These are phyloP conservation scores for Eulemur rufifrons DNA, from an alignment of 2,113 vertebrate genomes.

Conservation along the genomic window DNA sequence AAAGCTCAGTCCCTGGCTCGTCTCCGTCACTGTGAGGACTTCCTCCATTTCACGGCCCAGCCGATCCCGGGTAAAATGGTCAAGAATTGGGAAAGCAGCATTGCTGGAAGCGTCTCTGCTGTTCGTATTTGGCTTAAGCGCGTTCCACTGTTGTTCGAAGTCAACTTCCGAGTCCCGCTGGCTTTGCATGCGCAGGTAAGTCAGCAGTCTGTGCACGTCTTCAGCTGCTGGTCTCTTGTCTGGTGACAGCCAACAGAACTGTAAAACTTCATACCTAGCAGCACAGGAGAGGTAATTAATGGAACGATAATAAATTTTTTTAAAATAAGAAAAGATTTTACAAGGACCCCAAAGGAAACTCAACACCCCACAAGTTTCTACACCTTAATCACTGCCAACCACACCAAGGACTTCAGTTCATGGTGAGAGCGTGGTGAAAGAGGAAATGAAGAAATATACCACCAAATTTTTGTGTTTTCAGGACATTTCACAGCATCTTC, in stretches of 20 bases:
- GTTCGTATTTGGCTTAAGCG: constrained; percentile 91
- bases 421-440: not conserved
- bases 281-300: not conserved
- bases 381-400: not conserved
- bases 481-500: not conserved
- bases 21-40: constrained; percentile 96
- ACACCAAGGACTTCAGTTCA: not conserved
- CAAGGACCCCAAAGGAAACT: not conserved
- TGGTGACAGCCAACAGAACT: constrained; percentile 95
- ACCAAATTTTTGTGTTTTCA: not conserved
- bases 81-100: constrained; percentile 96
- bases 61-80: constrained; percentile 91
- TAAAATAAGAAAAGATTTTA: constrained; percentile 6
- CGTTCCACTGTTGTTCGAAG: constrained; percentile 96
- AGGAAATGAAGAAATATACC: not conserved
- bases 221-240: constrained; percentile 95
- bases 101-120: constrained; percentile 88
- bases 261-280: constrained; percentile 94
- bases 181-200: constrained; percentile 96
- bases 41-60: constrained; percentile 95
- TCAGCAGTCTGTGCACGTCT: constrained; percentile 94
- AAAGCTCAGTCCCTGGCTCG: constrained; percentile 96
- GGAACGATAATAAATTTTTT: not conserved
- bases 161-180: constrained; percentile 94
- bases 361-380: not conserved